Evolutionary conservation across 2,888 invertebrate species (phyloP).

Genomic region (Drosophila robusta): DNA sequence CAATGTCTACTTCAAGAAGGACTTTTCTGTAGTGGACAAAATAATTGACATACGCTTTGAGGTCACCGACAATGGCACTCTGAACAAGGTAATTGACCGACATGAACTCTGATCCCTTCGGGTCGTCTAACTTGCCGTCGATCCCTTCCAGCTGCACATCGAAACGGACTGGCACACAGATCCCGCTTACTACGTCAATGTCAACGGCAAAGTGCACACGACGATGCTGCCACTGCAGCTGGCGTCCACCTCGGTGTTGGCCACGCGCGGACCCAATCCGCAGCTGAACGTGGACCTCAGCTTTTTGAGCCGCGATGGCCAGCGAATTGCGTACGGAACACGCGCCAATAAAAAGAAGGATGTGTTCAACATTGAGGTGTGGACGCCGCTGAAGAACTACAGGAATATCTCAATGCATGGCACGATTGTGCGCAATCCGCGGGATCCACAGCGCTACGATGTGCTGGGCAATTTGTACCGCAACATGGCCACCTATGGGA

Average conservation of each 20-base stretch:
- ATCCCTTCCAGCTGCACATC: slow-evolving; percentile 68
- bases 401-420: slow-evolving; percentile 84
- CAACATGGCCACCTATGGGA: slow-evolving; percentile 84
- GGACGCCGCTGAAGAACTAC: slow-evolving; percentile 83
- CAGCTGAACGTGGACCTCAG: slow-evolving; percentile 77
- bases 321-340: slow-evolving; percentile 80
- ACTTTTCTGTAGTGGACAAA: slow-evolving; percentile 89
- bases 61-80: slow-evolving; percentile 86
- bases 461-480: slow-evolving; percentile 85
- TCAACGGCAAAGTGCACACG: slow-evolving; percentile 83
- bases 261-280: slow-evolving; percentile 76
- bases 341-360: slow-evolving; percentile 81
- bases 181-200: slow-evolving; percentile 85
- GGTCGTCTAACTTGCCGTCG: not conserved
- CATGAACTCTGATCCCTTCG: not conserved
- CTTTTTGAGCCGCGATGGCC: slow-evolving; percentile 71
- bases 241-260: slow-evolving; percentile 76
- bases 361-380: slow-evolving; percentile 82
- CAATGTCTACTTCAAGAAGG: slow-evolving; percentile 88
- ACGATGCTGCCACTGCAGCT: slow-evolving; percentile 82
- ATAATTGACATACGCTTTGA: slow-evolving; percentile 88
- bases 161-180: slow-evolving; percentile 86
- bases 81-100: slow-evolving; percentile 86
- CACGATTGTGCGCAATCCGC: slow-evolving; percentile 61
- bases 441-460: slow-evolving; percentile 72